Base-by-base conservation (phyloP, 2,797 vertebrate species). In the Alfaro cultratus region DNA sequence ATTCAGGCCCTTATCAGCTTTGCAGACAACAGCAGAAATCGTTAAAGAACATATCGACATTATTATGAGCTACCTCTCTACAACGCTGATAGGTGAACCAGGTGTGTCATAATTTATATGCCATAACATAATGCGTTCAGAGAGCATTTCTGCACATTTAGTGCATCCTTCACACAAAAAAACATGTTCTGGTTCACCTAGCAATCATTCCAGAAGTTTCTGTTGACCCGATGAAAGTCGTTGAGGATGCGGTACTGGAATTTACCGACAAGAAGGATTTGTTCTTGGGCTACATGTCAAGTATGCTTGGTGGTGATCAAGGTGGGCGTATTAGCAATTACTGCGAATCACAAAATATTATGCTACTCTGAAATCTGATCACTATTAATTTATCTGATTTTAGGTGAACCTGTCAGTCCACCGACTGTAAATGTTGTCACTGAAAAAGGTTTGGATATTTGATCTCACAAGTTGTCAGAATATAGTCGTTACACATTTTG, bases 231-330 rank as follows among this genome's bases (percentile, higher is more conserved):
- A 90, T 95, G 93, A 95, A 96, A 89, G 90, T 92, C 7, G 87
- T 96, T 4, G 89, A 95, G 81, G 95, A 96, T 12, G 92, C 93
- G 0, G 36, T 95, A 55, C 80, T 94, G 81, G 94, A 95, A 76
- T 89, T 95, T 81, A 74, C 92, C 18, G 94, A 95, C 90, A 93
- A 92, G 79, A 96, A 93, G 80, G 94, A 96, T 60, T 81, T 93
- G 83, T 86, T 96, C 3, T 8, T 95, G 85, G 88, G 89, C 5
- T 96, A 95, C 77, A 92, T 96, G 88, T 94, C 94, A 1, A 93
- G 92, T 85, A 89, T 96, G 88, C 11, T 96, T 43, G 89, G 93
- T 89, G 85, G 91, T 13, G 90, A 94, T 70, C 93, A 94, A 93
- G 95, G 96, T 96, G 83, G 12, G 68, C 21, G 2, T 26, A 9